Conservation (phyloP, 2,888 invertebrate species). For the Pherbina coryleti region DNA sequence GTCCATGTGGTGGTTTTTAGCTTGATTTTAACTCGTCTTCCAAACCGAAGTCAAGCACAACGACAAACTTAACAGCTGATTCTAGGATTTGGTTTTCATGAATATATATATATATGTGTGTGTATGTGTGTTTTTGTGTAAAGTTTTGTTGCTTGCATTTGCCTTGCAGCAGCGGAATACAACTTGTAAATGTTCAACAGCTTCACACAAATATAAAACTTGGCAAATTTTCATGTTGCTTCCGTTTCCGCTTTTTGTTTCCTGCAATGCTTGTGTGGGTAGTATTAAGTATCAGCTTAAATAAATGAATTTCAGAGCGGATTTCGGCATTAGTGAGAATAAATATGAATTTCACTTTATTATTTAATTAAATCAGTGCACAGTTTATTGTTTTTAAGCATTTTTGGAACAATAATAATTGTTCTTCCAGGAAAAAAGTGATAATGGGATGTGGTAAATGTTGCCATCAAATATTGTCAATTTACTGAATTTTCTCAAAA, state of each 20-base stretch:
- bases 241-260: constrained; percentile 11
- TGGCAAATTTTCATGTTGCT: constrained; percentile 20
- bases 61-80: too few species aligned
- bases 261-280: not conserved
- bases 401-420: not conserved
- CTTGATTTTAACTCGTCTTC: too few species aligned
- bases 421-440: too few species aligned
- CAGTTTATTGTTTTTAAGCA: not conserved
- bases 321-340: not conserved
- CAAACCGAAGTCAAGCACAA: too few species aligned
- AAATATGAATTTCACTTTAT: not conserved
- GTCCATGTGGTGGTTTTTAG: not conserved
- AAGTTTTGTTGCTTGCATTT: not conserved
- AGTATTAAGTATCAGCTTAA: not conserved
- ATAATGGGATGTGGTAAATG: too few species aligned
- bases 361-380: not conserved
- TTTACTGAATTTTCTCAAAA: too few species aligned
- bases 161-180: not conserved
- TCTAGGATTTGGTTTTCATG: not conserved
- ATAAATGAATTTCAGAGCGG: not conserved
- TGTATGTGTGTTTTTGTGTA: not conserved
- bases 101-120: not conserved
- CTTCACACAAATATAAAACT: not conserved
- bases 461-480: too few species aligned
- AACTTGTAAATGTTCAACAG: constrained; percentile 4